A percentile compares a stretch with the other conserved stretches of the same genome.
Evolutionary conservation across 2,113 vertebrate genomes (phyloP).

Genomic region (Dascyllus trimaculatus): DNA sequence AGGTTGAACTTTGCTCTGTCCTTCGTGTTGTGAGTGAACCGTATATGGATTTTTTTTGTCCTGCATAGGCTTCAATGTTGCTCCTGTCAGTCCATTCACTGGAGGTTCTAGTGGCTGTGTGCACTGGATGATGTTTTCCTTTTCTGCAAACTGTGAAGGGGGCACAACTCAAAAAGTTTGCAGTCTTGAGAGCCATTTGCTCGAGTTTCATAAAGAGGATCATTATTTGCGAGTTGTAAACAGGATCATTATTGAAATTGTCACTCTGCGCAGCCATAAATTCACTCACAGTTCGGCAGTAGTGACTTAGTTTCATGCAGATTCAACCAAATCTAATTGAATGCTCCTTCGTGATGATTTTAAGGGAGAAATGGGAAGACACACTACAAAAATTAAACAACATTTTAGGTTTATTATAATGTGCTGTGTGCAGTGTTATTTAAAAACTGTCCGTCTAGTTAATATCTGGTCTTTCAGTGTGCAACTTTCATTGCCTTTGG

Average conservation of each 20-base stretch:
- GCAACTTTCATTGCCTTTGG: conserved; percentile 1
- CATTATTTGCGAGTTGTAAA: conserved; percentile 53
- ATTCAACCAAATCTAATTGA: conserved; percentile 29
- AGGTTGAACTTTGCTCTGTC: conserved; percentile 38
- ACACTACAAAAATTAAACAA: background rate
- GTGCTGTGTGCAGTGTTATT: background rate
- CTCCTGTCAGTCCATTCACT: conserved; percentile 19
- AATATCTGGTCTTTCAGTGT: conserved; percentile 12
- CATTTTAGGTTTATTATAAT: conserved; percentile 13
- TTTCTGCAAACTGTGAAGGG: background rate
- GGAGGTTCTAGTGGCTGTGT: background rate
- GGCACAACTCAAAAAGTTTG: conserved; percentile 41
- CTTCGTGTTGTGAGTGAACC: conserved; percentile 17
- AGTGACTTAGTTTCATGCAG: conserved; percentile 11
- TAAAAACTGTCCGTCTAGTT: conserved; percentile 22
- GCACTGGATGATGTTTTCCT: background rate
- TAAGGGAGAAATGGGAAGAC: background rate
- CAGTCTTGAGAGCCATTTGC: conserved; percentile 23
- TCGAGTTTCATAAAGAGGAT: conserved; percentile 40
- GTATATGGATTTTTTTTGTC: conserved; percentile 24
- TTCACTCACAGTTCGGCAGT: conserved; percentile 22
- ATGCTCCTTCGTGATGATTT: conserved; percentile 4
- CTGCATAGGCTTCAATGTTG: background rate
- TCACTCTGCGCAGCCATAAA: conserved; percentile 39
- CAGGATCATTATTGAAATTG: conserved; percentile 39